Evolutionary conservation across 2,888 invertebrate genomes (phyloP), one percentile per base, ranked within the genome.

Genomic region (Cheilosia grossa): DNA sequence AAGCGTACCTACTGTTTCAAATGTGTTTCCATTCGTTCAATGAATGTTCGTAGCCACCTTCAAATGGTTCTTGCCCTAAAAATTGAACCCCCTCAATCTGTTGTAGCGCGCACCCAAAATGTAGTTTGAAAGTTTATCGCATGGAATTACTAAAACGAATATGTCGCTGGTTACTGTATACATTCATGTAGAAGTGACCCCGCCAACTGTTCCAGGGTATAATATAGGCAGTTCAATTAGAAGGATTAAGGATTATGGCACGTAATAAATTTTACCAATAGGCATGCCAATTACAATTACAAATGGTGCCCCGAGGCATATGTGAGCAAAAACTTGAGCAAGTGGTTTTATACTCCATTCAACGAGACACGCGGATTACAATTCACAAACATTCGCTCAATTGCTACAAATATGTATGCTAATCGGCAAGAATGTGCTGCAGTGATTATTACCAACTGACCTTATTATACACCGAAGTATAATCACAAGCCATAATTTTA

Each of bases 241-340:
- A 81, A 75, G 66, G 75, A 80, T 70, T 80, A 75, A 70, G 74
- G 70, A 85, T 85, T 85, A 85, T 85, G 72, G 72, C 75, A 81
- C 66, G 54, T 81, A 66, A 85, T 85, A 85, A 85, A 85, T 85
- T 85, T 44, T 81, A 40, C 59, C 75, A 85, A 83, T 80, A 85
- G 64, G 75, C 75, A 72, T 54, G 66, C 56, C 81, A 70, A 77
- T 75, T 80, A 69, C 82, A 74, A 69, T 79, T 75, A 81, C 81
- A 77, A 72, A 81, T 56, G 56, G 53, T 54, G 9, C 54, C 44
- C 59, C 75, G 9, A 51, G 17, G 9, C 81, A 80, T 81, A 77
- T 85, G 85, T 81, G 80, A 13, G 53, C 33, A 67, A 56, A 66
- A 77, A 67, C 49, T 81, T 80, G 53, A 56, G 67, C 63, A 80